Evolutionary conservation across 2,113 vertebrate species (phyloP).

Genomic region (Actinemys pallida): DNA sequence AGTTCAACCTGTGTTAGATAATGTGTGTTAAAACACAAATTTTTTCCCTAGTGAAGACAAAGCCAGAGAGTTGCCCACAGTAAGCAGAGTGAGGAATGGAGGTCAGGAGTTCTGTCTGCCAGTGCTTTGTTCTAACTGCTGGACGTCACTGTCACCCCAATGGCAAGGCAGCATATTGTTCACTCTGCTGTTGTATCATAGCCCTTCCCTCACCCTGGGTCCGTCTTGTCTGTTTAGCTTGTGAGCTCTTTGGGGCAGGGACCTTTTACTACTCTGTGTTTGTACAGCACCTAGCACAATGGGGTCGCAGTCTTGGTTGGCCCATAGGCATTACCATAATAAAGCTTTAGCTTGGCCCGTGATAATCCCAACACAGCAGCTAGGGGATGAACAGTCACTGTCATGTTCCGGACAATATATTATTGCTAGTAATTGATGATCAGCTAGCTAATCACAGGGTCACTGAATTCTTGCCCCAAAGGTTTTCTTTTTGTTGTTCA

Average conservation of each 20-base stretch:
- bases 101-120: background rate
- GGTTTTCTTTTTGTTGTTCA: background rate
- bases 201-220: background rate
- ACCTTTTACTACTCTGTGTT: background rate
- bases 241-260: background rate
- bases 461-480: background rate
- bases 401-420: background rate
- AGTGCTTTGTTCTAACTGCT: background rate
- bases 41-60: background rate
- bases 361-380: background rate
- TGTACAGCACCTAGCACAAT: background rate
- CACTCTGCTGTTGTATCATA: background rate
- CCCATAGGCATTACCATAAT: no score
- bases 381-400: background rate
- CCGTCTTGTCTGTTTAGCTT: background rate
- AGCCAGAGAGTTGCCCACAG: background rate
- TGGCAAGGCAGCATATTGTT: background rate
- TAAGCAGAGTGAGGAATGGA: background rate
- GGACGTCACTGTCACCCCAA: background rate
- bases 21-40: background rate
- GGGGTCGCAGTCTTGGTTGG: background rate
- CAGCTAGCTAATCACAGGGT: background rate
- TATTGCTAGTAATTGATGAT: background rate
- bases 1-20: background rate
- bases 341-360: background rate